phyloP scores from a whole-genome alignment of 2,113 vertebrate species.

The Ondatra zibethicus region DNA sequence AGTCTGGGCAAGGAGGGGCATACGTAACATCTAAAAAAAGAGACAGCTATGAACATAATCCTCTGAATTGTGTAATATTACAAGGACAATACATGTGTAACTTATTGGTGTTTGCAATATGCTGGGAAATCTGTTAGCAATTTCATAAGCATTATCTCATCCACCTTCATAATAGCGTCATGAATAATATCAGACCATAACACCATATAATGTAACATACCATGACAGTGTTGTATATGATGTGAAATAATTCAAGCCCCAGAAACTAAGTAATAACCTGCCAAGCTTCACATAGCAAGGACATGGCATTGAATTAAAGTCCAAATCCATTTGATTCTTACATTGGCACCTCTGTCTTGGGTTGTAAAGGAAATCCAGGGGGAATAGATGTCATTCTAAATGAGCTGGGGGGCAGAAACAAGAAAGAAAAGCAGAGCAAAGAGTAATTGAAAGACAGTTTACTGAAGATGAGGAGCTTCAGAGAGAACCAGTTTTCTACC shows the following conservation, averaged over 20 bases:
- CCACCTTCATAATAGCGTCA: background rate
- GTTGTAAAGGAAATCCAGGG: background rate
- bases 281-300: conserved; percentile 49
- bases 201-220: background rate
- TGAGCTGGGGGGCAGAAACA: background rate
- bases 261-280: conserved; percentile 24
- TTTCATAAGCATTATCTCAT: background rate
- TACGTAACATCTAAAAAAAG: background rate
- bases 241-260: conserved; percentile 8
- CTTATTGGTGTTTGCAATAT: background rate
- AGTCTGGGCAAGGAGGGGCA: background rate
- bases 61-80: background rate
- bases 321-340: background rate
- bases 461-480: conserved; percentile 19
- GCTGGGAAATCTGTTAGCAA: conserved; percentile 34
- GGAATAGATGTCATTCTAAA: background rate
- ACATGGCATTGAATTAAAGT: background rate
- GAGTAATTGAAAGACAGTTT: background rate
- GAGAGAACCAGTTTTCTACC: background rate
- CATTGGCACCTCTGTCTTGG: background rate
- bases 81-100: background rate
- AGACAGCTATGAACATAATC: background rate
- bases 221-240: background rate
- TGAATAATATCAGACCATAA: background rate
- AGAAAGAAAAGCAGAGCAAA: background rate